Base-by-base conservation (phyloP, 2,797 vertebrate species). In the Euthynnus affinis region DNA sequence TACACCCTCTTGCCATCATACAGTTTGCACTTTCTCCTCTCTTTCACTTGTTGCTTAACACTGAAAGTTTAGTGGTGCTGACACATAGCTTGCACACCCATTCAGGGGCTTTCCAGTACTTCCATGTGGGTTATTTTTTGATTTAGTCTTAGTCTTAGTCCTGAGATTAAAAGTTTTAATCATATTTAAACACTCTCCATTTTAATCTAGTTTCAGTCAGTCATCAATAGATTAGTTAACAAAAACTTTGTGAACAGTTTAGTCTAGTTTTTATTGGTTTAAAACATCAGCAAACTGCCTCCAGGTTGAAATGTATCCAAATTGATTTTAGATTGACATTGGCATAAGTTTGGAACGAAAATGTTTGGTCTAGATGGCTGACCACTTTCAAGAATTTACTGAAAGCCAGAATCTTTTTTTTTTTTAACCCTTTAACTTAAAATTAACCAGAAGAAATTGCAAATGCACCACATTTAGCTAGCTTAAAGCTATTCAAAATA, bases 61-160 rank as follows among this genome's bases (percentile, higher is more conserved):
- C 23, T 63, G 37, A 29, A 59, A 70, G 49, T 51, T 12, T 42
- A 59, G 20, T 20, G 23, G 40, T 49, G 69, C 57, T 59, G 65
- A 78, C 62, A 77, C 53, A 71, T 37, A 37, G 37, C 8, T 46
- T 27, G n/a, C 29, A 55, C 7, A 51, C 10, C 27, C 80, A 20
- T 9, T 32, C 13, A 22, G 55, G 48, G 63, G 23, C 4, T 62
- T 76, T 40, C 63, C 78, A 46, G 2, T 14, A 20, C 13, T 44
- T 49, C 27, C 52, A 22, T 58, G 22, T 48, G 20, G n/a, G 8
- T 5, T 23, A 37, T 60, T 56, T 69, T 53, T 51, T 17, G 13
- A 42, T 46, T 22, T 9, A 52, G n/a, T 44, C 12, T 44, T 13
- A 44, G 14, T 61, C 2, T n/a, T 13, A 23, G 3, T 51, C 25